Conservation (phyloP, 2,888 invertebrate species). For the Oscheius sp. region DNA sequence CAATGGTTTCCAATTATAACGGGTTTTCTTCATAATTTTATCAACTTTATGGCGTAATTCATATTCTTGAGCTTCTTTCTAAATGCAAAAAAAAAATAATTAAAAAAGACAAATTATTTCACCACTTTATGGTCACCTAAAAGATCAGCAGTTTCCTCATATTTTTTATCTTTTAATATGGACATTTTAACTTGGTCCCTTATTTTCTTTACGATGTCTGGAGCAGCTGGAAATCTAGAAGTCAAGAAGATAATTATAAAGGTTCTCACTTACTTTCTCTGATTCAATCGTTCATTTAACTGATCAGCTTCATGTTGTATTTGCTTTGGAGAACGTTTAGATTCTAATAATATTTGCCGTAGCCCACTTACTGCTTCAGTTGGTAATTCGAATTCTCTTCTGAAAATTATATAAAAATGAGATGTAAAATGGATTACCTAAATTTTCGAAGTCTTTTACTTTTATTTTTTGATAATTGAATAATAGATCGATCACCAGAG, state of each 20-base stretch:
- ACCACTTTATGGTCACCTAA: constrained; percentile 51
- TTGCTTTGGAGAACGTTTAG: constrained; percentile 58
- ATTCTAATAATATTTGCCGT: constrained; percentile 45
- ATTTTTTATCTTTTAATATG: constrained; percentile 43
- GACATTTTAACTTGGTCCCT: constrained; percentile 57
- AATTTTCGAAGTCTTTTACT: not conserved
- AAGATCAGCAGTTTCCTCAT: constrained; percentile 49
- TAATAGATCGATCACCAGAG: constrained; percentile 54
- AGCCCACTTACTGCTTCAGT: constrained; percentile 53
- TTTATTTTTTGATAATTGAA: constrained; percentile 39
- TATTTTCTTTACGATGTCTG: constrained; percentile 53
- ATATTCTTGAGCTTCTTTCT: constrained; percentile 58
- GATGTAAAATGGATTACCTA: not conserved
- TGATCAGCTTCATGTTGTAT: constrained; percentile 71
- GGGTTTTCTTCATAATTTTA: constrained; percentile 57
- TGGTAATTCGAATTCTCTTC: constrained; percentile 52
- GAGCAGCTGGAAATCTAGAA: constrained; percentile 62
- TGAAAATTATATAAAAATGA: constrained; percentile 18
- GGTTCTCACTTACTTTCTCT: constrained; percentile 40
- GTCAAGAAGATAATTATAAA: not conserved
- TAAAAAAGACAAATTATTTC: not conserved
- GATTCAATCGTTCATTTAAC: constrained; percentile 52
- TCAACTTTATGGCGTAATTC: constrained; percentile 59
- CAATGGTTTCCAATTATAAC: constrained; percentile 70
- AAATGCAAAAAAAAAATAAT: not conserved